Base-by-base conservation (phyloP, 2,113 vertebrate species). In the Rhineura floridana region DNA sequence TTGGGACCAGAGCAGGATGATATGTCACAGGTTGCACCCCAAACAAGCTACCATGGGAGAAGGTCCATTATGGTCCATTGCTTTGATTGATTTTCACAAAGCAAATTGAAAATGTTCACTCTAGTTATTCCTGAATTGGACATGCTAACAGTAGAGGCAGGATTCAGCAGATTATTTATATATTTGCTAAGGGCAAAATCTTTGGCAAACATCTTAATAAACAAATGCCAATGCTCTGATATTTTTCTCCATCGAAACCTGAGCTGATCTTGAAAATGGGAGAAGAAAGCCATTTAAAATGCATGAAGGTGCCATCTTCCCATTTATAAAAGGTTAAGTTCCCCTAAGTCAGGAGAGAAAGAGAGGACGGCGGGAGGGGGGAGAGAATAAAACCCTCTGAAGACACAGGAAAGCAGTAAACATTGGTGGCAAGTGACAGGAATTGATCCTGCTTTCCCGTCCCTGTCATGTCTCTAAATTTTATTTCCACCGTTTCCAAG, bases 321-420 rank as follows among this genome's bases (percentile, higher is more conserved):
- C 95, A 96, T 96, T 96, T 97, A 95, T 94, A 96, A 97, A 97
- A 97, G 96, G 96, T 97, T 96, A 97, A 96, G 84, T 96, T 97
- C 96, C 97, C 96, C 93, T 96, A 97, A 97, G 96, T 96, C 93
- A 97, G 91, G 92, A 93, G 96, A 96, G 94, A 96, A 95, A 96
- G 70, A 59, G 15, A 6, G 59, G 50, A 33, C 2, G 67, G 8
- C 5, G 11, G 25, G 3, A 2, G 21, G 13, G 30, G 44, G 3
- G 25, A 46, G 30, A 65, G 44, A 70, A 73, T 44, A 96, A 93
- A 94, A 94, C 93, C 94, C 96, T 97, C 96, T 96, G 94, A 97
- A 96, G 96, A 94, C 94, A 93, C 85, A 69, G 95, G 81, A 95
- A 97, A 93, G 96, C 96, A 97, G 96, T 97, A 97, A 97, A 98